These are phyloP conservation scores for Sinhomidia bicolor DNA, from an alignment of 2,888 invertebrate genomes.

Conservation along the genomic window DNA sequence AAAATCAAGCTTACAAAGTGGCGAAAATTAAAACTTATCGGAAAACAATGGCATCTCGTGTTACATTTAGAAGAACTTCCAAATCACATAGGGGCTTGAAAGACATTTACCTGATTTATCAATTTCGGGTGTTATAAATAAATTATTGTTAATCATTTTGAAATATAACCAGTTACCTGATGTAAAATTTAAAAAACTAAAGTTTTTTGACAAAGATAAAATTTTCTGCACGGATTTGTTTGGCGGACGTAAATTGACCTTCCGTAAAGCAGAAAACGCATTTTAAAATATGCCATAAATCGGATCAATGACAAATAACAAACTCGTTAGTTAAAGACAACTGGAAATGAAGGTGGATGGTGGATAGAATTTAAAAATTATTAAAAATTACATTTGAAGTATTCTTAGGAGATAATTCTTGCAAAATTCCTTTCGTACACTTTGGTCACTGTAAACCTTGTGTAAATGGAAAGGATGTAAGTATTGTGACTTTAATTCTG, in stretches of 20 bases:
- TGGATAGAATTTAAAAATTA: slow-evolving; percentile 12
- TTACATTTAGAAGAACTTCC: slow-evolving; percentile 42
- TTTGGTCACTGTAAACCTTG: slow-evolving; percentile 78
- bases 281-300: background rate
- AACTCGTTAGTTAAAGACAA: no score
- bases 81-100: slow-evolving; percentile 58
- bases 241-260: slow-evolving; percentile 42
- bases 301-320: no score
- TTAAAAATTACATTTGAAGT: slow-evolving; percentile 73
- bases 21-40: slow-evolving; percentile 45
- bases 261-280: background rate
- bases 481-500: slow-evolving; percentile 71
- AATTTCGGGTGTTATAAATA: background rate
- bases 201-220: background rate
- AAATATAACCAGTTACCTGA: background rate
- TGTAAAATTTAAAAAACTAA: background rate
- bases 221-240: background rate
- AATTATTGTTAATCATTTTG: background rate
- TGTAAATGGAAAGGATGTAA: slow-evolving; percentile 80
- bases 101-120: slow-evolving; percentile 41
- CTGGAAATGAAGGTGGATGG: background rate
- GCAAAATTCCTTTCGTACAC: slow-evolving; percentile 78
- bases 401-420: slow-evolving; percentile 79
- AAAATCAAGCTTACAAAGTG: slow-evolving; percentile 21
- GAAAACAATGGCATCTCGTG: slow-evolving; percentile 51